A percentile compares a stretch with the other conserved stretches of the same genome.
phyloP scores from a whole-genome alignment of 2,888 invertebrate genomes.

The Ischnura elegans region DNA sequence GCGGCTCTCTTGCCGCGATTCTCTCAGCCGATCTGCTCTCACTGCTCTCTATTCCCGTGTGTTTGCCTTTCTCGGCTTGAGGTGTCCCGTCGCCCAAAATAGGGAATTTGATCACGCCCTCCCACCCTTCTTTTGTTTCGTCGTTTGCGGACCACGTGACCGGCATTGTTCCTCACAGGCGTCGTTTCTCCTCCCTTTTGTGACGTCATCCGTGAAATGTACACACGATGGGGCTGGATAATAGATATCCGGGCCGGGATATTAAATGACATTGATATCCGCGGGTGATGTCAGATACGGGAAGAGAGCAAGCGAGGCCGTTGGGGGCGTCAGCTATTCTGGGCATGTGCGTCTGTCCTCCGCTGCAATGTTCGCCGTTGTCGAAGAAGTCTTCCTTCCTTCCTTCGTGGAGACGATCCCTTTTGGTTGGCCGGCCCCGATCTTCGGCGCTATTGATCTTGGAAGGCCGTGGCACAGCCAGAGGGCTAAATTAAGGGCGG shows the following conservation, averaged over 20 bases:
- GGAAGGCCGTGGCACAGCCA: no score
- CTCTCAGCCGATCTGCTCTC: no score
- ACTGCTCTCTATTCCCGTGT: no score
- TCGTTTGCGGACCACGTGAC: slow-evolving; percentile 36
- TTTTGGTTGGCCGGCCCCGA: neutral
- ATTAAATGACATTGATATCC: slow-evolving; percentile 14
- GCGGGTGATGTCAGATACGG: slow-evolving; percentile 1
- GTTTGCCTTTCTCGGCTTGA: neutral
- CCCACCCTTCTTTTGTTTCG: neutral
- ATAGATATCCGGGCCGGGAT: neutral
- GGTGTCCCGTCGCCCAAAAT: slow-evolving; percentile 5
- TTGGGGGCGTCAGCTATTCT: neutral
- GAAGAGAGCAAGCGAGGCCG: neutral
- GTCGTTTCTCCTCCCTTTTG: neutral
- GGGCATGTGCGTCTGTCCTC: neutral
- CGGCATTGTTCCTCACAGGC: slow-evolving; percentile 50
- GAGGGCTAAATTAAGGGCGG: no score
- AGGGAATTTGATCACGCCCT: slow-evolving; percentile 58
- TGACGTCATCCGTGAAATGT: slow-evolving; percentile 47
- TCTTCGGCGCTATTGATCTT: no score
- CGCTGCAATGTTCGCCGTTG: neutral
- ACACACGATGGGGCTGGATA: neutral
- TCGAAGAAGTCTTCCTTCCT: neutral
- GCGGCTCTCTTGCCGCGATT: no score
- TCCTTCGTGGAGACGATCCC: neutral